These are phyloP conservation scores for Hyles euphorbiae DNA, from an alignment of 1,140 invertebrate species.

Conservation along the genomic window DNA sequence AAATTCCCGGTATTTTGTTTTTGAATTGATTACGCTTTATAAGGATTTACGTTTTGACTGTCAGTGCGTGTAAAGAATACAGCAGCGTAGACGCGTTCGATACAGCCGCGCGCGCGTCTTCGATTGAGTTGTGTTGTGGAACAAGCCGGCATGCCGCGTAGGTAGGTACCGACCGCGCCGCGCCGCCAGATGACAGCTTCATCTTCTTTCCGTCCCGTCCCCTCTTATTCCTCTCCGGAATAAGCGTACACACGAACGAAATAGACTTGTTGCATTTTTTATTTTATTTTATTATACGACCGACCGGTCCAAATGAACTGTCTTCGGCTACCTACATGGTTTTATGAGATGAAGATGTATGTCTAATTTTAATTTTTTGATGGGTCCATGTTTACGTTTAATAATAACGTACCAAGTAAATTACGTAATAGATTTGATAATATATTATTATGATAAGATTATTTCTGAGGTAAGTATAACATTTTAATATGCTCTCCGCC, in stretches of 20 bases:
- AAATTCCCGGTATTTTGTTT: conserved; percentile 1
- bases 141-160: conserved; percentile 12
- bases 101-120: conserved; percentile 40
- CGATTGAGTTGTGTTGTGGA: conserved; percentile 47
- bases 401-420: too few species aligned
- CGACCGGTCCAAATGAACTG: conserved; percentile 42
- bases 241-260: conserved; percentile 43
- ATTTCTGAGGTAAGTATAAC: too few species aligned
- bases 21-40: conserved; percentile 16
- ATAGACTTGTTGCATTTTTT: conserved; percentile 69
- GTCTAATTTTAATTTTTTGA: conserved; percentile 1
- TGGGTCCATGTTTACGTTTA: too few species aligned
- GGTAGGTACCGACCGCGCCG: conserved; percentile 5
- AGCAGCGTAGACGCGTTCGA: conserved; percentile 23
- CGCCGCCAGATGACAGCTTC: conserved; percentile 61
- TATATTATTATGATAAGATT: too few species aligned
- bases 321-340: conserved; percentile 34
- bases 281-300: conserved; percentile 52
- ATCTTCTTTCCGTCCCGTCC: conserved; percentile 43
- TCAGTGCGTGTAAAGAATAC: conserved; percentile 5
- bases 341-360: conserved; percentile 32
- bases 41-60: conserved; percentile 16
- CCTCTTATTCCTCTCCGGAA: conserved; percentile 26
- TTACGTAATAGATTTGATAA: too few species aligned
- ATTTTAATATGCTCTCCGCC: too few species aligned